Percentiles rank a stretch among this genome's conserved stretches.
Evolutionary conservation across 2,888 invertebrate genomes (phyloP).

Genomic region (Abscondita cerata): DNA sequence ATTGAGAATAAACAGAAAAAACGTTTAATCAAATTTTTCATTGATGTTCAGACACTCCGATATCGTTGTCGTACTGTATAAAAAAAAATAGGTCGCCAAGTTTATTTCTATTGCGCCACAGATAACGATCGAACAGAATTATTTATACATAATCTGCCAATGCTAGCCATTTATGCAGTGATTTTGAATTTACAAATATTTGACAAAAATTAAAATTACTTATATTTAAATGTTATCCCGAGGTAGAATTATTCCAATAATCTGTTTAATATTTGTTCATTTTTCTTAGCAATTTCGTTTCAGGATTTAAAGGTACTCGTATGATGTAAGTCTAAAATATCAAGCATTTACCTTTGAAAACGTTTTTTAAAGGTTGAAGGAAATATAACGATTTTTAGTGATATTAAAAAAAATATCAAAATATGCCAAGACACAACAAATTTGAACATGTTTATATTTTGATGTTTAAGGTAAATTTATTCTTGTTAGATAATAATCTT

Average conservation of each 20-base stretch:
- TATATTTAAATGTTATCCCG: slow-evolving; percentile 8
- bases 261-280: slow-evolving; percentile 8
- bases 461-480: no score
- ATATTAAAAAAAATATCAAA: no score
- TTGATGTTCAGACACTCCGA: slow-evolving; percentile 7
- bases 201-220: no score
- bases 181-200: no score
- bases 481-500: no score
- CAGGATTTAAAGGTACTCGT: slow-evolving; percentile 1
- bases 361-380: no score
- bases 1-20: slow-evolving; percentile 5
- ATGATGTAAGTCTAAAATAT: no score
- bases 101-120: neutral
- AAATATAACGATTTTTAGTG: no score
- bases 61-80: neutral
- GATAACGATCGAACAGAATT: slow-evolving; percentile 6
- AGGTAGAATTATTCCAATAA: slow-evolving; percentile 8
- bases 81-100: slow-evolving; percentile 1
- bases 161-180: no score
- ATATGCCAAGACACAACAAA: no score
- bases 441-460: no score
- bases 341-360: no score
- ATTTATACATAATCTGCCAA: neutral
- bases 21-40: slow-evolving; percentile 9
- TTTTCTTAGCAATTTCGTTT: neutral